Evolutionary conservation across 2,888 invertebrate species (phyloP).

Genomic region (Harpalus rubripes): DNA sequence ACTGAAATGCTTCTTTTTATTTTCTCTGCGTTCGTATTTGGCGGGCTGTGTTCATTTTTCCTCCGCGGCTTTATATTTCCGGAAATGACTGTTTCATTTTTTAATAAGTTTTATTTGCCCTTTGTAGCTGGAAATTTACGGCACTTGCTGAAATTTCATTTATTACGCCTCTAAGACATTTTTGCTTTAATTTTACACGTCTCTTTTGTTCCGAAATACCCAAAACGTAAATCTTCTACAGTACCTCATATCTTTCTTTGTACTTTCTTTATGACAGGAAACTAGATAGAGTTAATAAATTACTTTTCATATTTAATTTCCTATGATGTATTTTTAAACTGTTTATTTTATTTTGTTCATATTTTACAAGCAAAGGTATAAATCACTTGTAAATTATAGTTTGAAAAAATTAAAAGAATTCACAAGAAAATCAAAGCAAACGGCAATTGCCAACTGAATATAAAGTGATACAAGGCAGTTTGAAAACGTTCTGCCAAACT

Average conservation of each 20-base stretch:
- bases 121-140: constrained; percentile 46
- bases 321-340: constrained; percentile 13
- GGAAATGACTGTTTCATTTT: constrained; percentile 51
- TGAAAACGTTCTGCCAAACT: background rate
- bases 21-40: constrained; percentile 20
- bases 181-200: constrained; percentile 26
- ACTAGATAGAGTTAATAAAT: constrained; percentile 6
- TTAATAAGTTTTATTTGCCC: constrained; percentile 50
- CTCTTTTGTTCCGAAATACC: background rate
- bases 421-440: constrained; percentile 16
- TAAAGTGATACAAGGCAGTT: background rate
- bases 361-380: constrained; percentile 20
- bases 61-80: constrained; percentile 49
- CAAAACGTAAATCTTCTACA: constrained; percentile 9
- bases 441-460: constrained; percentile 31
- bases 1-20: constrained; percentile 57
- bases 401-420: constrained; percentile 24
- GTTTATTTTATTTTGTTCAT: constrained; percentile 12
- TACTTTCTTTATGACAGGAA: background rate
- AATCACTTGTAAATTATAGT: constrained; percentile 2
- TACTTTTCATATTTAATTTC: background rate
- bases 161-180: constrained; percentile 20
- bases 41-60: constrained; percentile 43
- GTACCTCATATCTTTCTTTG: background rate
- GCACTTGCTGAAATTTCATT: constrained; percentile 41